Percentiles rank a stretch among this genome's conserved stretches.
phyloP scores from a whole-genome alignment of 2,113 vertebrate species.

The Vicugna pacos region DNA sequence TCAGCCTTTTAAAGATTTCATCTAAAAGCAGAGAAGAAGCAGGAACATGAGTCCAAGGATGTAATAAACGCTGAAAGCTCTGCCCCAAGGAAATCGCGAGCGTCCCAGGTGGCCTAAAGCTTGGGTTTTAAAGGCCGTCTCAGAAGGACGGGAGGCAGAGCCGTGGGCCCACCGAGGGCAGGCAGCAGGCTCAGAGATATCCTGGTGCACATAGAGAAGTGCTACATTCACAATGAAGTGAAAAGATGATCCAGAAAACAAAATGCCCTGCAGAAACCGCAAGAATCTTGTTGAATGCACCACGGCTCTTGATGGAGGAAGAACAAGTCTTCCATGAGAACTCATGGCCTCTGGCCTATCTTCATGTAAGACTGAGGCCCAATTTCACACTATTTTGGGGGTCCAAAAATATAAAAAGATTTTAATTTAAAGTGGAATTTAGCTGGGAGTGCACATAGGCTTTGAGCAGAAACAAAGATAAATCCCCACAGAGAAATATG shows the following conservation, averaged over 20 bases:
- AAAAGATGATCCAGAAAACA: neutral
- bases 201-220: neutral
- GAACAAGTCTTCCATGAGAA: neutral
- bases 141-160: neutral
- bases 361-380: neutral
- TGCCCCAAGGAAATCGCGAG: neutral
- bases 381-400: neutral
- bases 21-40: neutral
- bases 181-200: neutral
- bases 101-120: neutral
- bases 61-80: neutral
- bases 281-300: neutral
- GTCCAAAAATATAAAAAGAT: neutral
- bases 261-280: neutral
- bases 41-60: neutral
- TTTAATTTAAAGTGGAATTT: constrained; percentile 12
- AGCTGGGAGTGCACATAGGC: neutral
- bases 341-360: neutral
- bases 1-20: neutral
- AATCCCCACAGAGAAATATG: neutral
- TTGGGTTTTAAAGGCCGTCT: neutral
- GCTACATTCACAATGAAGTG: neutral
- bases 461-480: constrained; percentile 23
- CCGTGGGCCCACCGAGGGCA: no score
- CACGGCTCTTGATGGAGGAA: neutral